These are phyloP conservation scores for Noctua pronuba DNA, from an alignment of 2,888 invertebrate species.

Conservation along the genomic window DNA sequence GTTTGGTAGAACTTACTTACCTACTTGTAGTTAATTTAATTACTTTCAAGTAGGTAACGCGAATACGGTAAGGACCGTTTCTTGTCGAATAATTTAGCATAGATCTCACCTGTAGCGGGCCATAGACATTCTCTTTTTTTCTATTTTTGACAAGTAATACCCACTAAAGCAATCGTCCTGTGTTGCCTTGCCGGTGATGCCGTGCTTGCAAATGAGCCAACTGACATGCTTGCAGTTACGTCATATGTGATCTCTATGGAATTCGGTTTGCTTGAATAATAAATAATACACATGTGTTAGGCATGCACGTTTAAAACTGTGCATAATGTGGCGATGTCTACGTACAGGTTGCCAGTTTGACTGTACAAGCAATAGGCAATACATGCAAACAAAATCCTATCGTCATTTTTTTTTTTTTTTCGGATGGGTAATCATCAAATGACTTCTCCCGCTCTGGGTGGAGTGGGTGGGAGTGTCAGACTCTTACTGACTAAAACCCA, in stretches of 20 bases:
- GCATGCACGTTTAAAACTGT: background rate
- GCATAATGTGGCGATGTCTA: background rate
- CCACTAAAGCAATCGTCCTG: background rate
- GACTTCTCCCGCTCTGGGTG: no score
- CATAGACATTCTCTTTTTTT: background rate
- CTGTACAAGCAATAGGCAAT: background rate
- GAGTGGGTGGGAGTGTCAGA: no score
- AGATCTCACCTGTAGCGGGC: background rate
- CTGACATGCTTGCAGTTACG: background rate
- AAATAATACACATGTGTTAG: no score
- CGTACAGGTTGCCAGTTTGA: background rate
- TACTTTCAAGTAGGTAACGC: background rate
- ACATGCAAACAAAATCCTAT: background rate
- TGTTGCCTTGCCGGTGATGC: background rate
- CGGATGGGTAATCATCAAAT: no score
- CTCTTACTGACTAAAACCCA: no score
- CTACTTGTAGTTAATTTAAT: background rate
- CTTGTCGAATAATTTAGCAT: background rate
- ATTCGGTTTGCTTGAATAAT: background rate
- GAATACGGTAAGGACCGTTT: background rate
- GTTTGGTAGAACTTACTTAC: conserved; percentile 11
- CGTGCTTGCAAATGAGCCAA: no score
- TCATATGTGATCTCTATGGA: no score
- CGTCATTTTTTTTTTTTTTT: no score
- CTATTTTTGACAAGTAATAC: background rate